Evolutionary conservation across 2,797 vertebrate species (phyloP), one percentile per base, ranked within the genome.

Genomic region (Acanthis flammea): DNA sequence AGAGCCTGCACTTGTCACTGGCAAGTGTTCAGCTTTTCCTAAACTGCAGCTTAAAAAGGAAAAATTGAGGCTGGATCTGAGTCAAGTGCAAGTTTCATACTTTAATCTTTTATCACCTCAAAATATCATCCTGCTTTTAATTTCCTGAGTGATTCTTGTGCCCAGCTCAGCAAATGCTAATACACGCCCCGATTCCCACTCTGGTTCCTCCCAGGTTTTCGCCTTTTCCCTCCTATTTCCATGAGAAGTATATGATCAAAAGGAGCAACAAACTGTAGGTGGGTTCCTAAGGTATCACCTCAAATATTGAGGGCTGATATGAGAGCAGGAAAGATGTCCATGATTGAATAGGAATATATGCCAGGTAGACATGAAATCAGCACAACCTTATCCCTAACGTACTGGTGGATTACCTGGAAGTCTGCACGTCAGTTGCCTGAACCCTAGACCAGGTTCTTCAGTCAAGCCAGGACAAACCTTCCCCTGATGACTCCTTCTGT

Each of bases 71-170:
- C 62, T 93, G 88, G 91, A 77, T 61, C 47, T 39, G 82, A 81
- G 62, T 94, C 90, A 92, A 78, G 66, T 61, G 31, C 55, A 77
- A 92, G 82, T 48, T 95, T 84, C 51, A 9, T 68, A 86, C 53
- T 95, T 94, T 72, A 86, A 72, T 78, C 70, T 95, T 96, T 95
- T 81, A 92, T 95, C 94, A 78, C 74, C 51, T 92, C 58, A 80
- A 94, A 95, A 94, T 92, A 83, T 13, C 73, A 66, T 63, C 35
- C 30, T 75, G 22, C 44, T 75, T 94, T 96, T 93, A 88, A 94
- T 95, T 92, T 91, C 61, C 83, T 81, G 76, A 93, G 58, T 73
- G 85, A 61, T 72, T 78, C 80, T 58, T 71, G 33, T 63, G 58
- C 66, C 76, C 71, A 76, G 62, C 66, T 88, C 62, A 75, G 41